Conservation (phyloP, 64 coral and sea anemone species). For the Exaiptasia diaphana region DNA sequence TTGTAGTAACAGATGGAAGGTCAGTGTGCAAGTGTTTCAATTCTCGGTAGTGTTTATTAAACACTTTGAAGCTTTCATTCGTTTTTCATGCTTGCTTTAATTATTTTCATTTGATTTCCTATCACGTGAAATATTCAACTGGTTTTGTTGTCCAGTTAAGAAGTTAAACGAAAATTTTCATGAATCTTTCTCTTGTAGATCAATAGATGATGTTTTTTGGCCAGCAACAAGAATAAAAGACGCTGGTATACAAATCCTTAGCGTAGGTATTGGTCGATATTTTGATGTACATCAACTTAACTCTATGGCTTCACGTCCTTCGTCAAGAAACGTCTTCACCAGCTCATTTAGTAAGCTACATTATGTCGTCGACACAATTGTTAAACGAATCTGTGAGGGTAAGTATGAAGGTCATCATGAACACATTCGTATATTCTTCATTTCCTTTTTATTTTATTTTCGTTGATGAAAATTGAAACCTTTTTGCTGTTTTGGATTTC, state of each 20-base stretch:
- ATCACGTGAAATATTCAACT: not conserved
- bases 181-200: not conserved
- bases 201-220: slow-evolving; percentile 11
- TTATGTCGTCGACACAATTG: not conserved
- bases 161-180: too few species aligned
- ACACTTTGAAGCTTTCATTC: not conserved
- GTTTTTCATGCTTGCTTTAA: not conserved
- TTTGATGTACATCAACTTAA: slow-evolving; percentile 1
- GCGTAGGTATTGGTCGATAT: slow-evolving; percentile 9
- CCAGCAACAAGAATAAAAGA: not conserved
- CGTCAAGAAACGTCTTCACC: not conserved
- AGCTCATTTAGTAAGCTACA: not conserved
- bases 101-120: not conserved
- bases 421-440: not conserved
- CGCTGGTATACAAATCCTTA: not conserved
- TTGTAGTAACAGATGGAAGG: slow-evolving; percentile 7
- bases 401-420: not conserved
- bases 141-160: too few species aligned
- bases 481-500: too few species aligned
- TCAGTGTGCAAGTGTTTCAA: not conserved
- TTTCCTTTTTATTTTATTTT: not conserved
- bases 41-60: not conserved
- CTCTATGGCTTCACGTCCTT: not conserved
- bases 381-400: not conserved
- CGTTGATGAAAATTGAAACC: too few species aligned